phyloP scores from a whole-genome alignment of 2,888 invertebrate genomes.

The Amiota minor region DNA sequence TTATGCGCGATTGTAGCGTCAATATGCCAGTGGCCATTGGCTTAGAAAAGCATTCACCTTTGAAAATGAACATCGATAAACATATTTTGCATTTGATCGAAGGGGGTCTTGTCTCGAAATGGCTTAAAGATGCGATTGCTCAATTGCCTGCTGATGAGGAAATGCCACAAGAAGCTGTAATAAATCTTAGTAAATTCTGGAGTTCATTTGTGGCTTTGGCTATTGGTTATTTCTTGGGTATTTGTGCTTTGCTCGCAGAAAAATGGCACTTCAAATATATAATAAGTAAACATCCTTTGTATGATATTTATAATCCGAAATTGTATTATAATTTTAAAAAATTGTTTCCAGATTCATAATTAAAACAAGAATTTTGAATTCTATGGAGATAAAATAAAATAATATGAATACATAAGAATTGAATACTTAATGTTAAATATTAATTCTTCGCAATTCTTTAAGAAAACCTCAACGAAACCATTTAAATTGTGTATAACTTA shows the following conservation, averaged over 20 bases:
- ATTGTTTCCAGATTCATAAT: constrained; percentile 46
- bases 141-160: constrained; percentile 77
- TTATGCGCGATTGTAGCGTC: constrained; percentile 87
- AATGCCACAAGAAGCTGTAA: constrained; percentile 81
- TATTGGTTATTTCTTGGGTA: constrained; percentile 80
- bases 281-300: constrained; percentile 80
- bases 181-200: constrained; percentile 85
- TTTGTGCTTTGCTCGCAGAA: constrained; percentile 77
- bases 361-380: neutral
- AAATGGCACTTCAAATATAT: constrained; percentile 80
- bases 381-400: neutral
- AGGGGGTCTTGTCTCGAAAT: constrained; percentile 84
- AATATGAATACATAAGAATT: neutral
- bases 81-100: constrained; percentile 81
- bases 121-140: constrained; percentile 84
- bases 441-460: too few species aligned
- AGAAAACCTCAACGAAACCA: too few species aligned
- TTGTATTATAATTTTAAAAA: constrained; percentile 68
- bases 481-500: too few species aligned
- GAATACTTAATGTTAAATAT: neutral
- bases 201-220: constrained; percentile 84
- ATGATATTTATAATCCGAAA: constrained; percentile 77
- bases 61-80: constrained; percentile 81
- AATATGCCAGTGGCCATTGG: constrained; percentile 88
- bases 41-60: constrained; percentile 86